phyloP scores from a whole-genome alignment of 2,888 invertebrate genomes.

The Julus scanicus region DNA sequence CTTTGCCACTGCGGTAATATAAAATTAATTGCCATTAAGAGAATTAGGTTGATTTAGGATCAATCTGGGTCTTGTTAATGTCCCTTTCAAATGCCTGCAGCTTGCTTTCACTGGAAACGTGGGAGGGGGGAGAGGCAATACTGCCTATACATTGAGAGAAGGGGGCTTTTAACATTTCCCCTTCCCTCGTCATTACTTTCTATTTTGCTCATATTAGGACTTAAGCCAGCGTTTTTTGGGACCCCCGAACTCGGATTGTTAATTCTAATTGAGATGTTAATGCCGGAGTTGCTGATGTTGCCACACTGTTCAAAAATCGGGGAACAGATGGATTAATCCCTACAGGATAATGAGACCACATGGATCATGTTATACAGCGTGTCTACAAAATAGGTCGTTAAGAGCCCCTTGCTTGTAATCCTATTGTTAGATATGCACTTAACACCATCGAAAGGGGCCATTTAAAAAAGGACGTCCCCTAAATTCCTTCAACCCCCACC shows the following conservation, averaged over 20 bases:
- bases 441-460: constrained; percentile 15
- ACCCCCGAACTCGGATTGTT: background rate
- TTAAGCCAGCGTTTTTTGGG: constrained; percentile 21
- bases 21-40: constrained; percentile 52
- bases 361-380: constrained; percentile 16
- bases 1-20: constrained; percentile 51
- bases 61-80: constrained; percentile 49
- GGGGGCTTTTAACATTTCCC: background rate
- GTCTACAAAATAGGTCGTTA: constrained; percentile 34
- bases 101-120: background rate
- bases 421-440: background rate
- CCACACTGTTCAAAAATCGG: background rate
- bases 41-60: constrained; percentile 51
- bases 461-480: too few relatives aligned
- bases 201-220: constrained; percentile 47
- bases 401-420: background rate
- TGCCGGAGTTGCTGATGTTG: constrained; percentile 21
- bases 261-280: constrained; percentile 53
- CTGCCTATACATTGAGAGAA: background rate
- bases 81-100: constrained; percentile 20
- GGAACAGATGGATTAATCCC: constrained; percentile 38
- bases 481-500: too few relatives aligned
- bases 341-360: constrained; percentile 21
- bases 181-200: constrained; percentile 31
- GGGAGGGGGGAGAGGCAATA: background rate